Evolutionary conservation across 2,113 vertebrate species (phyloP).

Genomic region (Caranx ignobilis): DNA sequence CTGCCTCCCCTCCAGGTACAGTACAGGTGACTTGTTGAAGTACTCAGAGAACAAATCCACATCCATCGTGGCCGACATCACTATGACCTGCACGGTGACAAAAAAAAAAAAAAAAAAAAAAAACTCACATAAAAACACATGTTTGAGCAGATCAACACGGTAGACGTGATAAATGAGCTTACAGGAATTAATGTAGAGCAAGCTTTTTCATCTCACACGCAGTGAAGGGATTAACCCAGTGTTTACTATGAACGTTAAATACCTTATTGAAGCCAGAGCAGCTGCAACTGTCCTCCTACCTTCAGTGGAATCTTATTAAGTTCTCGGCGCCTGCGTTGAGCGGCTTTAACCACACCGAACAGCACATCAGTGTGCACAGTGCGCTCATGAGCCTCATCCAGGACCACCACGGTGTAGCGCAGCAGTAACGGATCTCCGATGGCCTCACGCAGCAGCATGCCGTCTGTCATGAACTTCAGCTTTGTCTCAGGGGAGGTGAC

Average conservation of each 20-base stretch:
- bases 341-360: constrained; percentile 93
- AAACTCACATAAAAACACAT: not conserved
- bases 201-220: not conserved
- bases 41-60: constrained; percentile 97
- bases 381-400: constrained; percentile 97
- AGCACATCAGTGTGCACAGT: constrained; percentile 96
- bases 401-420: constrained; percentile 90
- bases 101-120: not conserved
- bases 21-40: constrained; percentile 93
- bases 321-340: constrained; percentile 89
- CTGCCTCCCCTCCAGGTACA: constrained; percentile 95
- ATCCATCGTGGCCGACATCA: constrained; percentile 99
- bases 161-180: not conserved
- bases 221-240: not conserved
- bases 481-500: constrained; percentile 90
- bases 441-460: constrained; percentile 95
- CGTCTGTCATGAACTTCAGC: constrained; percentile 95
- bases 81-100: constrained; percentile 84
- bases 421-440: constrained; percentile 91
- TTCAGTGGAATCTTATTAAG: constrained; percentile 89
- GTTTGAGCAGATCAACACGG: not conserved
- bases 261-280: not conserved
- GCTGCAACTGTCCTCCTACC: constrained; percentile 69
- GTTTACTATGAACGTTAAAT: not conserved
- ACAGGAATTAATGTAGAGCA: not conserved